phyloP scores from a whole-genome alignment of 2,797 vertebrate genomes.

The Cuniculus paca region DNA sequence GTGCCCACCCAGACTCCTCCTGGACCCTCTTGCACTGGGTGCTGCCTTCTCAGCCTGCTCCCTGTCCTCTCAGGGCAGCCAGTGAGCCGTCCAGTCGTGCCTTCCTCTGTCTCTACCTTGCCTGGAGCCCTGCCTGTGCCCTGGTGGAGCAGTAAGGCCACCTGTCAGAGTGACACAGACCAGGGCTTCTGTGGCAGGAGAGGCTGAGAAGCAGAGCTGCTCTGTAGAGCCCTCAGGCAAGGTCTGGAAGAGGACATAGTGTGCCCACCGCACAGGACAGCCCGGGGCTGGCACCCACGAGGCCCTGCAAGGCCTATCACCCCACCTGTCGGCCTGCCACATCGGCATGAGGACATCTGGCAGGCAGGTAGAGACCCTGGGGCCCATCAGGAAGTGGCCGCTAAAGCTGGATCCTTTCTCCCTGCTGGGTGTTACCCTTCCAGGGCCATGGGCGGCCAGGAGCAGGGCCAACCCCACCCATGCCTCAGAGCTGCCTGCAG shows the following conservation, averaged over 20 bases:
- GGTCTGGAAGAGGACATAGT: accelerated
- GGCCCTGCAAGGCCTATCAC: background rate
- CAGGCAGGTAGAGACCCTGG: accelerated
- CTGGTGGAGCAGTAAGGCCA: background rate
- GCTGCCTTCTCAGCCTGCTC: accelerated
- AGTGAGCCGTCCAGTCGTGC: too few species aligned
- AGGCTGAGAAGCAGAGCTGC: background rate
- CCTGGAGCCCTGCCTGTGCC: background rate
- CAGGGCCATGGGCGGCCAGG: background rate
- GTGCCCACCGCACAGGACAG: accelerated
- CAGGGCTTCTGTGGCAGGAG: background rate
- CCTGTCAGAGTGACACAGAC: conserved; percentile 64
- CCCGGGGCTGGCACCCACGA: accelerated
- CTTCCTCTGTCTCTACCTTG: background rate
- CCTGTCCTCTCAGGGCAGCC: background rate
- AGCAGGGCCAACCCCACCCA: accelerated
- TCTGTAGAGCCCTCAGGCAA: background rate
- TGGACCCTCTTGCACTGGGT: too few species aligned
- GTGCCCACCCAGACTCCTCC: too few species aligned
- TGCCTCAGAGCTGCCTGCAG: background rate
- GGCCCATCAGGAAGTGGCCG: background rate
- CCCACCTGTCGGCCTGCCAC: accelerated
- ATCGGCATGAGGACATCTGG: background rate
- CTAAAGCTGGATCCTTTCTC: background rate
- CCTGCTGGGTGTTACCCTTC: background rate